phyloP scores from a whole-genome alignment of 64 coral and sea anemone species.

The Montipora foliosa region DNA sequence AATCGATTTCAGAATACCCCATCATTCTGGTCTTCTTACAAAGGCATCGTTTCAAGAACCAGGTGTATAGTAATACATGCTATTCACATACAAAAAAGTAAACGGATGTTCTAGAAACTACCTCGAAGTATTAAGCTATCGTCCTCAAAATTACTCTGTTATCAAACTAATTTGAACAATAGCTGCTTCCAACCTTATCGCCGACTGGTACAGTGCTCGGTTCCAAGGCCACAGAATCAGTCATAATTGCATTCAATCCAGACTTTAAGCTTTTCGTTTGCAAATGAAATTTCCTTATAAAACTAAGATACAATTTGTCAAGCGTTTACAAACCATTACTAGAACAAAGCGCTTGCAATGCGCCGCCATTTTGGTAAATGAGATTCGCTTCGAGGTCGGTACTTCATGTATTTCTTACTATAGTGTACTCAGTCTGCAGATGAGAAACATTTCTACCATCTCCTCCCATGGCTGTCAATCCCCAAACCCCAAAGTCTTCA shows the following conservation, averaged over 20 bases:
- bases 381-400: too few species aligned
- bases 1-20: neutral
- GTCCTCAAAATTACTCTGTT: too few species aligned
- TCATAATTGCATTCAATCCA: neutral
- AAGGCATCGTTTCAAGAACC: neutral
- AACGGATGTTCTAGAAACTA: too few species aligned
- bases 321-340: neutral
- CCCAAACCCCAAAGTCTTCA: too few species aligned
- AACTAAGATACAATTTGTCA: neutral
- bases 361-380: constrained; percentile 36
- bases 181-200: neutral
- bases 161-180: neutral
- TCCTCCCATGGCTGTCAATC: too few species aligned
- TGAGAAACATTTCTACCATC: too few species aligned
- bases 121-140: too few species aligned
- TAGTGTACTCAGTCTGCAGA: too few species aligned
- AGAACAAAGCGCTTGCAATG: neutral
- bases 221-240: constrained; percentile 30
- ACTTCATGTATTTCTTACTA: too few species aligned
- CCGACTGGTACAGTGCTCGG: neutral
- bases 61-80: too few species aligned
- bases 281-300: neutral
- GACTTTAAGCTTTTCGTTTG: neutral
- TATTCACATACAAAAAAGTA: too few species aligned
- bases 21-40: neutral